phyloP scores from a whole-genome alignment of 1,140 invertebrate species.

The Drosophila athabasca region DNA sequence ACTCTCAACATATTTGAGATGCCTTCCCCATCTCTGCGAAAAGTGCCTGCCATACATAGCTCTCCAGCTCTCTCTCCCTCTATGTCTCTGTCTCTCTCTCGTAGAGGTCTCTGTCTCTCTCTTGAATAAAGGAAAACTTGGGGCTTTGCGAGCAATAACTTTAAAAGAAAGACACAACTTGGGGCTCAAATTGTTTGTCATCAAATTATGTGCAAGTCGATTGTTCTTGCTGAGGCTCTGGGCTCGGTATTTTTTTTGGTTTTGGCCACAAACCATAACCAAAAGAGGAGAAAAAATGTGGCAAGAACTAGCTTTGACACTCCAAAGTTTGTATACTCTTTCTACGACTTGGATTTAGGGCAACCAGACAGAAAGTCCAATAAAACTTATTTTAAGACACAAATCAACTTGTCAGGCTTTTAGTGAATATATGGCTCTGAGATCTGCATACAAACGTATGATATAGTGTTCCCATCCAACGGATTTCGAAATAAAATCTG shows the following conservation, averaged over 20 bases:
- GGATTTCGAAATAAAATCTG: no score
- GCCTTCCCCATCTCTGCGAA: slow-evolving; percentile 44
- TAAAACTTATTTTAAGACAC: no score
- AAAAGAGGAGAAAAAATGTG: no score
- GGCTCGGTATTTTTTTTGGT: slow-evolving; percentile 2
- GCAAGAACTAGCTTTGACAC: no score
- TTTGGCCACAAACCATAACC: slow-evolving; percentile 18
- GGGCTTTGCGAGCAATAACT: slow-evolving; percentile 38
- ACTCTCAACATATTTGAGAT: slow-evolving; percentile 60
- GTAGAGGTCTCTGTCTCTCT: background rate
- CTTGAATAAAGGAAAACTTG: slow-evolving; percentile 30
- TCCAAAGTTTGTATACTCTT: no score
- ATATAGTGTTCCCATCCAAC: no score
- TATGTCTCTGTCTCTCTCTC: background rate
- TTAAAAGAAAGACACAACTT: slow-evolving; percentile 68
- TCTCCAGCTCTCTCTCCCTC: no score
- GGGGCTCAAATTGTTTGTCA: slow-evolving; percentile 74
- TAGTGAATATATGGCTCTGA: no score
- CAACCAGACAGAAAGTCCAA: no score
- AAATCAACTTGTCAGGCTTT: no score
- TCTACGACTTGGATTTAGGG: no score
- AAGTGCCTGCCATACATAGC: slow-evolving; percentile 44
- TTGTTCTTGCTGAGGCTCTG: slow-evolving; percentile 42
- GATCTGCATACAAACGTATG: no score
- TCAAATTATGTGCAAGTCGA: slow-evolving; percentile 73